Evolutionary conservation across 2,797 vertebrate genomes (phyloP), one percentile per base, ranked within the genome.

Genomic region (Lateolabrax maculatus): DNA sequence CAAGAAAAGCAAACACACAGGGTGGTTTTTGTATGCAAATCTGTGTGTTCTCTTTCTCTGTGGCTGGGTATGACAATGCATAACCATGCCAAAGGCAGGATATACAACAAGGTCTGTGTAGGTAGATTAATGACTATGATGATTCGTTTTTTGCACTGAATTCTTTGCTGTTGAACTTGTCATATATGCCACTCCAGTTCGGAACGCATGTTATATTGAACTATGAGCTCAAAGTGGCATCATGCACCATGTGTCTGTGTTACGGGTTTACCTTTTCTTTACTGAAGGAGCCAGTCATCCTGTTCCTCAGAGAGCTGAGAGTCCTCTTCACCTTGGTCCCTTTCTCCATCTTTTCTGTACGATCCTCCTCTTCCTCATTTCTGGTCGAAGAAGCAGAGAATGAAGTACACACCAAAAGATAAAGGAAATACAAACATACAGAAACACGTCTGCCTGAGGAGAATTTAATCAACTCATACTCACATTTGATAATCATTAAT

Each of bases 231-330:
- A 49, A 53, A 41, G 46, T 10, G 39, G 55, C 16, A 57, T 43
- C 9, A 10, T 41, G 25, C 36, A 48, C n/a, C 53, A 4, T 52
- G 48, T 48, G 12, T 68, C 25, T 53, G 25, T 60, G 19, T 15
- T 41, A 3, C 37, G 19, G 51, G 25, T 89, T 94, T 88, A 98
- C 98, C 98, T 98, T 99, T 58, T 99, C 98, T 94, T 98, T 99
- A 88, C 96, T 97, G 94, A 98, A 97, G 86, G 97, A 97, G 36
- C 97, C 97, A 0, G 97, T 96, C 94, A 99, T 87, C 29, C 98
- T 94, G 94, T 89, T 98, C 86, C 95, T 96, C 76, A 99, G 93
- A 16, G 96, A 97, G 81, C 98, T 99, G 66, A 99, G 95, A 0
- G 96, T 97, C 19, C 97, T 94, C 89, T 97, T 98, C 88, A 99